phyloP scores from a whole-genome alignment of 2,113 vertebrate species.

The Callaeas wilsoni region DNA sequence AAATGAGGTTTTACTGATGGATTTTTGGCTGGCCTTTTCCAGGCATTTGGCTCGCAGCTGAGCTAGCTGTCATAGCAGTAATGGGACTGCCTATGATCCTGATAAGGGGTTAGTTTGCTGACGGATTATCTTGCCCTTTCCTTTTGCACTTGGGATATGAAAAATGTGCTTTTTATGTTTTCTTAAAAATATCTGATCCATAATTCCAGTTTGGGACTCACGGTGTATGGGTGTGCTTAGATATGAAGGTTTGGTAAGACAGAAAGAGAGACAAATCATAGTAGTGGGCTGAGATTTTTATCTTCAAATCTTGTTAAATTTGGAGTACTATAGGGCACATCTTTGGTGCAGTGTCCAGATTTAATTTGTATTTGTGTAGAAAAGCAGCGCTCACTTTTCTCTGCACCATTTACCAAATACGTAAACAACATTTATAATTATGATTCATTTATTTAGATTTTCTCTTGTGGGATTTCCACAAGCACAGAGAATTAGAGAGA shows the following conservation, averaged over 20 bases:
- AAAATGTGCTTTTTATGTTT: not conserved
- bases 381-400: not conserved
- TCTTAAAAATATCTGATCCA: not conserved
- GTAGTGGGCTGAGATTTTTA: not conserved
- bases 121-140: slow-evolving; percentile 9
- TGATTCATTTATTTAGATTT: slow-evolving; percentile 28
- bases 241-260: not conserved
- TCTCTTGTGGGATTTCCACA: slow-evolving; percentile 9
- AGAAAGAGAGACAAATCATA: not conserved
- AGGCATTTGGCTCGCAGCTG: not conserved
- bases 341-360: not conserved
- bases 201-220: not conserved
- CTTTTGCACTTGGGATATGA: not conserved
- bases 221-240: not conserved
- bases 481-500: not conserved
- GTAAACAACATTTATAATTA: slow-evolving; percentile 10
- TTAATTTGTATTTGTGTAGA: not conserved
- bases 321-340: not conserved
- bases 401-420: slow-evolving; percentile 17
- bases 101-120: not conserved
- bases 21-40: slow-evolving; percentile 31
- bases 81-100: not conserved
- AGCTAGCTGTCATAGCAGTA: slow-evolving; percentile 12
- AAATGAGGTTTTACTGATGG: not conserved
- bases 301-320: not conserved